These are phyloP conservation scores for Pseudolaguvia tuberculata DNA, from an alignment of 2,113 vertebrate species.

Conservation along the genomic window DNA sequence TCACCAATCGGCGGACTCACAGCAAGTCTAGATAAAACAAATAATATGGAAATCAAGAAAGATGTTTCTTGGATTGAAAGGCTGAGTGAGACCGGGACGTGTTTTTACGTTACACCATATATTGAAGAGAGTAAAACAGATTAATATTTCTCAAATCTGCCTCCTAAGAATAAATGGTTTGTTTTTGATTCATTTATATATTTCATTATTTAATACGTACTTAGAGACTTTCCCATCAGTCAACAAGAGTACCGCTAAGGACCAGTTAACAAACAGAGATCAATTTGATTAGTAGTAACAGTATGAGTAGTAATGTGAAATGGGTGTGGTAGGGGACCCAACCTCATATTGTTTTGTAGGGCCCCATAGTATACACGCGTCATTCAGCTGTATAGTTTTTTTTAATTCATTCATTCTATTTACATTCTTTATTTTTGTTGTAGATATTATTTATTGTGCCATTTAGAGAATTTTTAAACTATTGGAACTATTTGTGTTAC, in stretches of 20 bases:
- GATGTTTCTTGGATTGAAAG: slow-evolving; percentile 93
- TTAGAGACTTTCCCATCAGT: slow-evolving; percentile 11
- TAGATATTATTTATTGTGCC: slow-evolving; percentile 30
- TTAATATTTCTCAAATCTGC: slow-evolving; percentile 57
- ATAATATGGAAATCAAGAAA: slow-evolving; percentile 81
- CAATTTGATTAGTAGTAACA: too few species aligned
- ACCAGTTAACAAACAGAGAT: too few species aligned
- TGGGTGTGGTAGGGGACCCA: too few species aligned
- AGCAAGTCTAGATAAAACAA: slow-evolving; percentile 88
- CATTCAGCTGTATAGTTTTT: neutral
- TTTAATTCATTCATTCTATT: slow-evolving; percentile 5
- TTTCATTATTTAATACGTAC: slow-evolving; percentile 41
- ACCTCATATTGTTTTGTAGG: too few species aligned
- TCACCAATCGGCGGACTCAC: slow-evolving; percentile 89
- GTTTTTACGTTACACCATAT: slow-evolving; percentile 86
- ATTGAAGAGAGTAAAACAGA: slow-evolving; percentile 96
- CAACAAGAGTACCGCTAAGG: too few species aligned
- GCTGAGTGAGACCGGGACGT: slow-evolving; percentile 86
- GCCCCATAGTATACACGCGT: too few species aligned
- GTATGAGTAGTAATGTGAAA: too few species aligned
- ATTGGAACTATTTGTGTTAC: neutral
- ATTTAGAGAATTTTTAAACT: neutral
- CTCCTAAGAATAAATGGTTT: neutral
- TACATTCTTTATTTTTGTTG: slow-evolving; percentile 3
- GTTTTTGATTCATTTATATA: neutral